Evolutionary conservation across 2,797 vertebrate genomes (phyloP).

Genomic region (Cyclopterus lumpus): DNA sequence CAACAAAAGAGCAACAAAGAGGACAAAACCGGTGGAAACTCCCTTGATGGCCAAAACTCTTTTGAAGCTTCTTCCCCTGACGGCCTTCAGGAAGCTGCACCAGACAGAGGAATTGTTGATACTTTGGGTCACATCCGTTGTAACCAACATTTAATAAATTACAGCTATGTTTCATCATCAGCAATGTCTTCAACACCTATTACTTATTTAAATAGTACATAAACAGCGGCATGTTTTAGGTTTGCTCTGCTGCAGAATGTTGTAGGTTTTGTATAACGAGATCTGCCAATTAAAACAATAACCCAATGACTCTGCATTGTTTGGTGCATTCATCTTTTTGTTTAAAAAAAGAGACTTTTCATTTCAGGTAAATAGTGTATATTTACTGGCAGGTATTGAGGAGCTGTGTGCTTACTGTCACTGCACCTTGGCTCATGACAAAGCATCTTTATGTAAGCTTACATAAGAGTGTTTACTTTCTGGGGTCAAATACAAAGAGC

Average conservation of each 20-base stretch:
- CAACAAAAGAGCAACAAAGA: constrained; percentile 45
- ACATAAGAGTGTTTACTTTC: constrained; percentile 21
- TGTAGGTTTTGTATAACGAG: neutral
- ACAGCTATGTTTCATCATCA: constrained; percentile 19
- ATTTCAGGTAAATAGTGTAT: neutral
- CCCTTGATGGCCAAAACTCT: constrained; percentile 22
- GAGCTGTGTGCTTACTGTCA: neutral
- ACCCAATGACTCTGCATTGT: neutral
- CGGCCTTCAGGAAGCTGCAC: constrained; percentile 41
- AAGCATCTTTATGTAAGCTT: constrained; percentile 47
- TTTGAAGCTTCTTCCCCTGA: constrained; percentile 58
- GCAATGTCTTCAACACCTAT: neutral
- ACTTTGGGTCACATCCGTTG: constrained; percentile 10
- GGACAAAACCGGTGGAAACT: constrained; percentile 47
- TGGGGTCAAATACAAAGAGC: constrained; percentile 25
- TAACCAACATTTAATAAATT: constrained; percentile 9
- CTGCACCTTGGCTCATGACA: constrained; percentile 46
- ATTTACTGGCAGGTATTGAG: constrained; percentile 6
- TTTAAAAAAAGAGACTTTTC: neutral
- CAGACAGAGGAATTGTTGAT: constrained; percentile 27
- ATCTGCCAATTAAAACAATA: neutral
- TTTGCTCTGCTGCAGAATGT: neutral
- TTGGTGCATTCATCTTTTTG: neutral
- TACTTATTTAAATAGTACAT: neutral
- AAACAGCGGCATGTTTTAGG: neutral